Evolutionary conservation across 2,888 invertebrate genomes (phyloP).

Genomic region (Nomada ruficornis): DNA sequence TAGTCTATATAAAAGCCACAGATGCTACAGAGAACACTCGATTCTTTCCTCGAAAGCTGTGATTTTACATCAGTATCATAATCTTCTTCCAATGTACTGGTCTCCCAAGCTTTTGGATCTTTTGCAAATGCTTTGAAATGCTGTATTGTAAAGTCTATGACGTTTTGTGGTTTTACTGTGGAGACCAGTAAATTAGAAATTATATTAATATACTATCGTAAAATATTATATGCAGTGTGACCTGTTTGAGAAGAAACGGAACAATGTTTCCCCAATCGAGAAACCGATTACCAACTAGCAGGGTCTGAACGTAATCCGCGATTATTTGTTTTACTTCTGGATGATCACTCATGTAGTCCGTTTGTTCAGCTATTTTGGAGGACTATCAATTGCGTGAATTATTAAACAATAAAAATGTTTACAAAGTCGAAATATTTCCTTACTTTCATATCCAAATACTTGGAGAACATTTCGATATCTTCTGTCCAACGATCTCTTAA

Average conservation of each 20-base stretch:
- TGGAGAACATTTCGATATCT: constrained; percentile 87
- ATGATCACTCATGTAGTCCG: constrained; percentile 86
- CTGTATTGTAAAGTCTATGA: constrained; percentile 76
- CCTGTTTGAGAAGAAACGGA: constrained; percentile 46
- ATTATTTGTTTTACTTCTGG: constrained; percentile 86
- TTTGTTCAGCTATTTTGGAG: constrained; percentile 59
- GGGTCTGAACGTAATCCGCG: constrained; percentile 87
- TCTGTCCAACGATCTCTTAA: constrained; percentile 86
- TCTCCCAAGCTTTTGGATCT: constrained; percentile 52
- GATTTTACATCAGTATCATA: constrained; percentile 29
- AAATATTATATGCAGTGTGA: constrained; percentile 19
- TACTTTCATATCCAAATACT: constrained; percentile 88
- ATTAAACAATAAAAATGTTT: neutral
- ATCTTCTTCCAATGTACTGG: constrained; percentile 30
- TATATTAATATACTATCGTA: constrained; percentile 8
- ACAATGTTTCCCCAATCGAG: constrained; percentile 41
- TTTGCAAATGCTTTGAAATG: constrained; percentile 75
- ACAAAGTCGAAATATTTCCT: constrained; percentile 5
- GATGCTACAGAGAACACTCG: constrained; percentile 20
- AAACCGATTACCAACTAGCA: constrained; percentile 86
- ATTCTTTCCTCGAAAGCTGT: constrained; percentile 32
- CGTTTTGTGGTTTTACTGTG: constrained; percentile 77
- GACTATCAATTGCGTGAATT: constrained; percentile 50
- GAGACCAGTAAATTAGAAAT: constrained; percentile 52
- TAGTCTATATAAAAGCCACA: constrained; percentile 35